phyloP scores from a whole-genome alignment of 2,888 invertebrate genomes.

The Ariolimax columbianus region DNA sequence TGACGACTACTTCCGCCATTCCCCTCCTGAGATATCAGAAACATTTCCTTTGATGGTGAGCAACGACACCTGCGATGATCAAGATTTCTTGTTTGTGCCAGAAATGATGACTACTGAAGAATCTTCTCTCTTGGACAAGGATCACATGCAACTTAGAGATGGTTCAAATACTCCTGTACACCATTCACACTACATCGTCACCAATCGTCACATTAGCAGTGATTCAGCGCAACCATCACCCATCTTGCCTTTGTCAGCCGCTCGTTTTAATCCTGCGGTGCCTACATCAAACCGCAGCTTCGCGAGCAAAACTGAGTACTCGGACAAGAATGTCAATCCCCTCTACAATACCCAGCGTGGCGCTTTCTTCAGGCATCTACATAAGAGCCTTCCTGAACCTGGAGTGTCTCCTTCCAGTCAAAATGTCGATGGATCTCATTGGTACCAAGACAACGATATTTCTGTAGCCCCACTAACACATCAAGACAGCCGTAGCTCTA shows the following conservation, averaged over 20 bases:
- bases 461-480: neutral
- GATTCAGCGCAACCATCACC: neutral
- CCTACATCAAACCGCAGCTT: neutral
- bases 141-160: neutral
- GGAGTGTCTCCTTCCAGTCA: slow-evolving; percentile 9
- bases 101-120: neutral
- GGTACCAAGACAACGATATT: neutral
- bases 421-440: neutral
- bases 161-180: neutral
- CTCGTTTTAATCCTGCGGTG: neutral
- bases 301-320: neutral
- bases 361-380: neutral
- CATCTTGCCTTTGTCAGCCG: neutral
- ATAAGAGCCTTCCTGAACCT: neutral
- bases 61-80: neutral
- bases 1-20: neutral
- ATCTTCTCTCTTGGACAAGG: neutral
- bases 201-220: neutral
- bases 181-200: neutral
- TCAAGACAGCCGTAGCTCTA: neutral
- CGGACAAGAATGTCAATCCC: neutral
- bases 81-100: neutral
- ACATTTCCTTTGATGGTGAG: neutral
- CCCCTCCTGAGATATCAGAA: slow-evolving; percentile 1
- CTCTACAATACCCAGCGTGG: neutral